Evolutionary conservation across 64 coral and sea anemone genomes (phyloP), one percentile per base, ranked within the genome.

Genomic region (Pocillopora damicornis): DNA sequence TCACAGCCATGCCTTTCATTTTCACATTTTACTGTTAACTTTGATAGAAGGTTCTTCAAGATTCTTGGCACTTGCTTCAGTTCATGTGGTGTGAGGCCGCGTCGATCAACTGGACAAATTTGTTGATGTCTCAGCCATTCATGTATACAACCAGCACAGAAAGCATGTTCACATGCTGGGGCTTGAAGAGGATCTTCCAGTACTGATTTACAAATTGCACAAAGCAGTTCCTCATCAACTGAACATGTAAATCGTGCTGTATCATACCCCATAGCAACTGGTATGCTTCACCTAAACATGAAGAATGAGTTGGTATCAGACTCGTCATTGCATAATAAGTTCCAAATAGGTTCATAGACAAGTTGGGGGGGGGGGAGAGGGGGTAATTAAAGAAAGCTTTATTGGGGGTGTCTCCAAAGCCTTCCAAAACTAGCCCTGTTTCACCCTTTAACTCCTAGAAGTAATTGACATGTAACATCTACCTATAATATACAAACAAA

Each of bases 41-140:
- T 98, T 82, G 91, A 91, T 16, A 98, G 51, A 16, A 98, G 87
- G 64, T 98, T 98, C 61, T 94, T 93, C 42, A 98, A 69, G 61
- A 98, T 94, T 81, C 95, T 88, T 18, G 95, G 95, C 13, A 98
- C 95, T 98, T 94, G 95, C 66, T 94, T 98, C 6, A 98, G 89
- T 12, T 98, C 84, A 42, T 91, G n/a, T 67, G 95, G 89, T 63
- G 89, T 91, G 37, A 98, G 86, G 75, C 82, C 89, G n/a, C 89
- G 79, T 64, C 95, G 77, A 72, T 94, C 91, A 2, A 94, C 87
- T 9, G 95, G 95, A 34, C 95, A 98, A 7, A 73, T 98, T 37
- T 93, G 88, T 35, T 98, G 95, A 57, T 94, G 91, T 76, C 94
- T 94, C 18, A 98, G 38, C 95, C 95, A 98, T 69, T 98, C 95